phyloP scores from a whole-genome alignment of 2,113 vertebrate species.

The Pungitius pungitius region DNA sequence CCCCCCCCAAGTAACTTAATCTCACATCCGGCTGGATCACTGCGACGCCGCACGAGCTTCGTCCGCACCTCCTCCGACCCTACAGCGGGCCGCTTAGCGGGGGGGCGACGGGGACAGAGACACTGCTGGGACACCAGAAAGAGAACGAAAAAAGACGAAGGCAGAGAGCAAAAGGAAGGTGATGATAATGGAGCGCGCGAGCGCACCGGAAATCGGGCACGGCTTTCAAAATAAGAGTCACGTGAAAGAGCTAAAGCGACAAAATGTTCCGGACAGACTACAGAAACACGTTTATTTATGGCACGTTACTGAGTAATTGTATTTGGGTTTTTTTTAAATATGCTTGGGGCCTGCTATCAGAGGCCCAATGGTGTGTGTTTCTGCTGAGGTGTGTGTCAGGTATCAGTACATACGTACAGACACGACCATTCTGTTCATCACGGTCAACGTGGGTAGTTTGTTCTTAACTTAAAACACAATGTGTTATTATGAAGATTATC shows the following conservation, averaged over 20 bases:
- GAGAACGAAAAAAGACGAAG: neutral
- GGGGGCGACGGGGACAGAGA: conserved; percentile 23
- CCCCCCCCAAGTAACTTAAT: conserved; percentile 72
- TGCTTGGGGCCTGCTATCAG: neutral
- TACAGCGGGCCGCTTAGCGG: conserved; percentile 13
- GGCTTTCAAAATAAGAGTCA: conserved; percentile 34
- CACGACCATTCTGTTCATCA: no score
- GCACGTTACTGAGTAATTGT: neutral
- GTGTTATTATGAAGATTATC: neutral
- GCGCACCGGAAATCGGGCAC: neutral
- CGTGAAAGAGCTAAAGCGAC: neutral
- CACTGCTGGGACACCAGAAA: neutral
- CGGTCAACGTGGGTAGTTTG: no score
- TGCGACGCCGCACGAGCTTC: conserved; percentile 42
- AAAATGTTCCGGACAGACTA: no score
- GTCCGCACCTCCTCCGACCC: conserved; percentile 39
- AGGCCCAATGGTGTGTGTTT: neutral
- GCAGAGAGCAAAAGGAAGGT: neutral
- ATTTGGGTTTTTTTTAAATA: neutral
- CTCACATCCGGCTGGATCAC: conserved; percentile 68
- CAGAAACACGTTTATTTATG: neutral
- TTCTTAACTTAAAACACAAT: neutral
- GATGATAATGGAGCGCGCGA: rapidly evolving
- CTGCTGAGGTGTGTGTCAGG: neutral
- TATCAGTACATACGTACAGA: neutral